Base-by-base conservation (phyloP, 2,113 vertebrate genomes). In the Petrocephalus microphthalmus region DNA sequence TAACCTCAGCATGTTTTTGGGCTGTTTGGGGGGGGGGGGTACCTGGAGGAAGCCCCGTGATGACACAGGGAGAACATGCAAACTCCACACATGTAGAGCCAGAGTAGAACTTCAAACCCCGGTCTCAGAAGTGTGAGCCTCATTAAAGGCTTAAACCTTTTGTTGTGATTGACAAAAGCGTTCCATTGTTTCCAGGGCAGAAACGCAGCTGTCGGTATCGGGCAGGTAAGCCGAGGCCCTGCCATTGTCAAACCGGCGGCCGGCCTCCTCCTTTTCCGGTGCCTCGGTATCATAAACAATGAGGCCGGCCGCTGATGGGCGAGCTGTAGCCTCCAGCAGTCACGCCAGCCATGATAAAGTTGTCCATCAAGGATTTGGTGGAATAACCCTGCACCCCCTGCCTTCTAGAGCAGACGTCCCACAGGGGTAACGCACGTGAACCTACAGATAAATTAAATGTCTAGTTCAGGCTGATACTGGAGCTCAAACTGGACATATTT, bases 401-500 rank as follows among this genome's bases (percentile, higher is more conserved):
- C 57, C 20, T 15, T 71, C 19, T 37, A 60, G 13, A 45, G 60
- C 60, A 87, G 86, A 17, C 47, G 13, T 87, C 86, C 57, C 86
- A 49, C 60, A 29, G 86, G 60, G 47, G 60, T 25, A 25, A 47
- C 29, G 42, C 45, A 49, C 81, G 45, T 67, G 86, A 71, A 49
- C 45, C 60, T 67, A 20, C 20, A 71, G 86, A 71, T 87, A 51
- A 87, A 71, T 71, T 87, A 71, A 87, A 74, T 71, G 86, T 87
- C 86, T 87, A 67, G 15, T 83, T 45, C 81, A 83, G 45, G 33
- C 42, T 83, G 37, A 47, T 74, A 47, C 86, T 71, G 60, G 45
- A 60, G 56, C 85, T 87, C 85, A 87, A 78, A 42, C 71, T 87
- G 56, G 85, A 87, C 52, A 54, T 64, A 64, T 87, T 87, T 87